phyloP scores from a whole-genome alignment of 53 echinoderm and acorn worm species.

The Pentamera pediparva region DNA sequence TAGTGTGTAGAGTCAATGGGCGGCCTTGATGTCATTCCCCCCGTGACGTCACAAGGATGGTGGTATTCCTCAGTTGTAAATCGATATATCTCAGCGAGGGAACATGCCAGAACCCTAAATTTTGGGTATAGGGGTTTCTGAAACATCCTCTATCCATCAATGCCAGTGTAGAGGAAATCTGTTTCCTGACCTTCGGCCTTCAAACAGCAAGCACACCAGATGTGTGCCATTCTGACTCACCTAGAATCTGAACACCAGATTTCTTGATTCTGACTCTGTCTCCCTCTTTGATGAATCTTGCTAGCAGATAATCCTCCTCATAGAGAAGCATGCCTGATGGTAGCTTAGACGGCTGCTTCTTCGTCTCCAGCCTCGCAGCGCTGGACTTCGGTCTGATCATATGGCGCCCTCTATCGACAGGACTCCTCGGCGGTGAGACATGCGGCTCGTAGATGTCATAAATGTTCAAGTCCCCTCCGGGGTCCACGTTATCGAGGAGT shows the following conservation, averaged over 20 bases:
- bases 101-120: neutral
- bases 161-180: too few relatives aligned
- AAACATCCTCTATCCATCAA: too few relatives aligned
- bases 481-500: conserved; percentile 53
- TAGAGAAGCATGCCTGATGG: conserved; percentile 62
- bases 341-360: conserved; percentile 37
- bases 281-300: conserved; percentile 67
- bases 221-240: too few relatives aligned
- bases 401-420: neutral
- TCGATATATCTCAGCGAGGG: too few relatives aligned
- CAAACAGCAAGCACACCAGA: too few relatives aligned
- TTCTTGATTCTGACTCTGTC: conserved; percentile 78
- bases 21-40: too few relatives aligned
- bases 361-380: conserved; percentile 48
- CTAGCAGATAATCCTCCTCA: conserved; percentile 75
- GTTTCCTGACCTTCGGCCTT: too few relatives aligned
- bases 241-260: conserved; percentile 35
- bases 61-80: too few relatives aligned
- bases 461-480: conserved; percentile 33
- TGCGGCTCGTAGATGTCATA: conserved; percentile 80
- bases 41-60: too few relatives aligned
- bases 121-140: too few relatives aligned
- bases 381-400: conserved; percentile 60
- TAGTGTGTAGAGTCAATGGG: too few relatives aligned
- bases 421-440: neutral